phyloP scores from a whole-genome alignment of 2,797 vertebrate species.

The Alectoris magna region DNA sequence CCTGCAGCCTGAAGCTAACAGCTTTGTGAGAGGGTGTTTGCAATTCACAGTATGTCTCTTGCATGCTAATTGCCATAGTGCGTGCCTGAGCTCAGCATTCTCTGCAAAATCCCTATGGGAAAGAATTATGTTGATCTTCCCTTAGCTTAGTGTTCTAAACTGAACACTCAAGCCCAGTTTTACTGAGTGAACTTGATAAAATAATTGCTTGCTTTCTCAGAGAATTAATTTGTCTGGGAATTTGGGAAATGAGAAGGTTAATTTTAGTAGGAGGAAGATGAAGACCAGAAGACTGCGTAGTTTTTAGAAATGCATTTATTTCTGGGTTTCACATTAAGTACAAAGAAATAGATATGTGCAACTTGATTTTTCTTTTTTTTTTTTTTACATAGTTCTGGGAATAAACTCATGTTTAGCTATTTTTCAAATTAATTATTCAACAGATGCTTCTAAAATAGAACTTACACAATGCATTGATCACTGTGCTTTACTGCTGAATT shows the following conservation, averaged over 20 bases:
- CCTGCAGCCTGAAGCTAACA: background rate
- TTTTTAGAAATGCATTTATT: background rate
- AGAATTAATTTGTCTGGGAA: background rate
- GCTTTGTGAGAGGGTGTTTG: background rate
- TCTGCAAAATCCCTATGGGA: background rate
- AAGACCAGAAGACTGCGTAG: background rate
- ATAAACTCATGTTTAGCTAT: background rate
- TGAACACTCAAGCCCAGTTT: background rate
- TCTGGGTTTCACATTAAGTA: background rate
- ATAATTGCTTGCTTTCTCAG: background rate
- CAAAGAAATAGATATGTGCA: background rate
- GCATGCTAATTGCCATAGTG: rapidly evolving
- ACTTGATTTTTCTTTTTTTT: background rate
- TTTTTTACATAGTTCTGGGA: too few relatives aligned
- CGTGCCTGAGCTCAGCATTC: background rate
- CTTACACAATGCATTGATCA: background rate
- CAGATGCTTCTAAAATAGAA: background rate
- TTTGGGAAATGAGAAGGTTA: background rate
- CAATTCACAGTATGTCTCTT: rapidly evolving
- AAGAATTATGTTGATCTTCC: background rate
- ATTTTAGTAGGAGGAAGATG: background rate
- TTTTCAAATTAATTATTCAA: background rate
- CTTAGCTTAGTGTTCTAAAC: background rate
- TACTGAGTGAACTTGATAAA: background rate
- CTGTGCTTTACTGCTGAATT: background rate